Evolutionary conservation across 92 coral and sea anemone species (phyloP).

Genomic region (Actinostola sp.): DNA sequence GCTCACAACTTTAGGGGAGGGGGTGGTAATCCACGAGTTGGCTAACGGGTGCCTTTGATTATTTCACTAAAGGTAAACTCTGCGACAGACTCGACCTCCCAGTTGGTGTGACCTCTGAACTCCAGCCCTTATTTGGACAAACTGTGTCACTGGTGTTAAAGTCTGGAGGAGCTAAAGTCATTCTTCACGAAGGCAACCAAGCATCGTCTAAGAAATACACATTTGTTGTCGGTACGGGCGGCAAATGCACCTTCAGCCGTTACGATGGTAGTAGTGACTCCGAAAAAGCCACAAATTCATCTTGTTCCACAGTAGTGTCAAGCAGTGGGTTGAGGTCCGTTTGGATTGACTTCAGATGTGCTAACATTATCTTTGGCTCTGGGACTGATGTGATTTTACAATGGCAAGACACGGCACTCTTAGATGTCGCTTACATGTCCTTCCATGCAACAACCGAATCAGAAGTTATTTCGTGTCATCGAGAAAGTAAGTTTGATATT

Average conservation of each 20-base stretch:
- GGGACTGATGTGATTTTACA: slow-evolving; percentile 57
- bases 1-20: no score
- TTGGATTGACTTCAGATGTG: slow-evolving; percentile 89
- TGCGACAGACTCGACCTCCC: slow-evolving; percentile 37
- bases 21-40: no score
- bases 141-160: slow-evolving; percentile 43
- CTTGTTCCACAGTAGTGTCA: neutral
- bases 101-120: slow-evolving; percentile 9
- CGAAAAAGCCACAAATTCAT: neutral
- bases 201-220: slow-evolving; percentile 45
- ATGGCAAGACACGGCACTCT: slow-evolving; percentile 48
- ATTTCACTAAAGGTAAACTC: slow-evolving; percentile 47
- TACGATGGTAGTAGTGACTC: slow-evolving; percentile 2
- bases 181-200: slow-evolving; percentile 14
- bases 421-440: slow-evolving; percentile 62
- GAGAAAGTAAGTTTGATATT: slow-evolving; percentile 43
- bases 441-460: slow-evolving; percentile 41
- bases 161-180: slow-evolving; percentile 32
- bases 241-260: slow-evolving; percentile 4
- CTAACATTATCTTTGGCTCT: slow-evolving; percentile 77
- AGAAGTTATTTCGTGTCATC: slow-evolving; percentile 38
- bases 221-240: slow-evolving; percentile 29
- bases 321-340: slow-evolving; percentile 23
- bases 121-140: slow-evolving; percentile 55
- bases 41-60: neutral